Percentiles rank a stretch among this genome's conserved stretches.
Conservation (phyloP, 2,113 vertebrate genomes). For the Lonchura striata region DNA sequence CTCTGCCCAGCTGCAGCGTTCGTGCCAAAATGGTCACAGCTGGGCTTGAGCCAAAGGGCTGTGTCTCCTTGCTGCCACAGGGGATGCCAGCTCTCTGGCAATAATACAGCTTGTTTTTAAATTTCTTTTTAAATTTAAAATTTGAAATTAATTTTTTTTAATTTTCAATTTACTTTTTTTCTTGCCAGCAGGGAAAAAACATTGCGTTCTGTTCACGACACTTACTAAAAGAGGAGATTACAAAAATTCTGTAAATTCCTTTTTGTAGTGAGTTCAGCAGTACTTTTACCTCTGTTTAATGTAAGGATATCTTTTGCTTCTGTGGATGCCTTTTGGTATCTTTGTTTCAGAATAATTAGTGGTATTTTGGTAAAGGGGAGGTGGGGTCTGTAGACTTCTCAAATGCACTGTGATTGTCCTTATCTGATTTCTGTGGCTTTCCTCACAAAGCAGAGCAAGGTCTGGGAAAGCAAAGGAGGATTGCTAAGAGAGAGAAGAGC, state of each 20-base stretch:
- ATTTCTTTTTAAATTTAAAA: not conserved
- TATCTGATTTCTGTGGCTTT: slow-evolving; percentile 28
- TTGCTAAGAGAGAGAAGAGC: not conserved
- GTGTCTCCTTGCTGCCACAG: not conserved
- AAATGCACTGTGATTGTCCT: not conserved
- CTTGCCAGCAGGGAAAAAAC: not conserved
- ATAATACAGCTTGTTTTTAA: not conserved
- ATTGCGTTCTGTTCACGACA: not conserved
- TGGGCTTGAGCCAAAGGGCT: not conserved
- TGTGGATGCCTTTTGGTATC: not conserved
- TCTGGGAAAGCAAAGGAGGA: not conserved
- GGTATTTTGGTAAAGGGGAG: not conserved
- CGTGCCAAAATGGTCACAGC: not conserved
- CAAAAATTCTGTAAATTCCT: not conserved
- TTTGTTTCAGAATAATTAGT: not conserved
- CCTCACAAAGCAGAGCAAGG: not conserved
- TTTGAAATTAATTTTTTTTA: not conserved
- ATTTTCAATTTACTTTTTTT: not conserved
- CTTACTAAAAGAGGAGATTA: not conserved
- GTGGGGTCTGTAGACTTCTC: not conserved
- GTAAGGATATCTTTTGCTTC: not conserved
- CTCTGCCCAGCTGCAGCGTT: not conserved
- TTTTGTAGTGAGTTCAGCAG: not conserved
- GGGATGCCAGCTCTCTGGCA: not conserved
- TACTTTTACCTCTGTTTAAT: not conserved